Conservation (phyloP, 1,140 invertebrate species). For the Drosophila sechellia region DNA sequence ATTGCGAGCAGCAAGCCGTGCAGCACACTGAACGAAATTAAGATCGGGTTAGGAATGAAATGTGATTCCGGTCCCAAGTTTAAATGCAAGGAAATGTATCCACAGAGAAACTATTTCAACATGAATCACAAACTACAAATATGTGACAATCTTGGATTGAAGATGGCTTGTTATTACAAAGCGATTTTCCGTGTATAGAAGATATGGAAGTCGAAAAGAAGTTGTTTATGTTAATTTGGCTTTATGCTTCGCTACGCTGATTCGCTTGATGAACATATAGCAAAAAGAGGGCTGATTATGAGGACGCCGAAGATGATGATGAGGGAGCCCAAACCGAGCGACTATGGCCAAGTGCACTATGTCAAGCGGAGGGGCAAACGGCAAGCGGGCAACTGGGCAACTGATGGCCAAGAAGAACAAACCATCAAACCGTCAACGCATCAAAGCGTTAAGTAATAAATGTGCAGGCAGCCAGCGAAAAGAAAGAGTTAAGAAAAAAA, state of each 20-base stretch:
- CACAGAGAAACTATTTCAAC: not conserved
- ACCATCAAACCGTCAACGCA: constrained; percentile 59
- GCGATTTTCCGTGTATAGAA: constrained; percentile 10
- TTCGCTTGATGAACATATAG: constrained; percentile 77
- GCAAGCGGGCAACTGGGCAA: constrained; percentile 56
- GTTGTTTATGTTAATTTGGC: constrained; percentile 80
- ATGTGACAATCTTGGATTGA: no score
- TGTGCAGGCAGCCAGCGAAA: constrained; percentile 60
- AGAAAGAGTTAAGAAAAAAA: constrained; percentile 23
- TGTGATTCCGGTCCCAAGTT: no score
- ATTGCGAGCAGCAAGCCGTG: constrained; percentile 7
- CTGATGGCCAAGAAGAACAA: constrained; percentile 45
- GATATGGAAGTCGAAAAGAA: constrained; percentile 63
- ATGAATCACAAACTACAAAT: no score
- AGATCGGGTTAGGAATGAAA: not conserved
- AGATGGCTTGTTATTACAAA: not conserved
- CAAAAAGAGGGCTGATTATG: not conserved
- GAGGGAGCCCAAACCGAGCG: constrained; percentile 2
- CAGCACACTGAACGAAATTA: constrained; percentile 2
- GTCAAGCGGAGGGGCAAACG: constrained; percentile 60
- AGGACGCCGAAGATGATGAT: not conserved
- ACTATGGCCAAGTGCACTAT: constrained; percentile 71
- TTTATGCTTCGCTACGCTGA: constrained; percentile 80
- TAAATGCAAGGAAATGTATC: no score
- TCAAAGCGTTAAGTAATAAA: constrained; percentile 82